Base-by-base conservation (phyloP, 2,888 invertebrate genomes). In the Melieria omissa region DNA sequence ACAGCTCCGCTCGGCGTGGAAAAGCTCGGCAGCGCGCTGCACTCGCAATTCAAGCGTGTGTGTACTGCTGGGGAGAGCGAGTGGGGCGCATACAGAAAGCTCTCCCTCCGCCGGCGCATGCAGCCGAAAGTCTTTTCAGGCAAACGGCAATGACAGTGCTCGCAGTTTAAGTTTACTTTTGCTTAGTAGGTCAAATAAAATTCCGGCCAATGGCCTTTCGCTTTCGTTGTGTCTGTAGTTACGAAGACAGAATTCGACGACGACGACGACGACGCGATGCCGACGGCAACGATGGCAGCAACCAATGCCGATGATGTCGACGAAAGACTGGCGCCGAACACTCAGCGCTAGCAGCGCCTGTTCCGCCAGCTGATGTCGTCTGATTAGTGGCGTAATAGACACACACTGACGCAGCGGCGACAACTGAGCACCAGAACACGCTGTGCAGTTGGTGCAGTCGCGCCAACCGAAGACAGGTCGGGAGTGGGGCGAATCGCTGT, bases 131-230 rank as follows among this genome's bases (percentile, higher is more conserved):
- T 61, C 46, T 67, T 64, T 61, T 71, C 74, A 74, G 73, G 74
- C 75, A 69, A 69, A 75, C 74, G 78, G 73, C 75, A 70, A 75
- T 76, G 77, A 74, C 76, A 77, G 72, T 71, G 64, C 60, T 54
- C 68, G 65, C 65, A 71, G 70, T 74, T 72, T 76, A 72, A 74
- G 76, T 76, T 80, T 77, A 79, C 78, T 76, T 77, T 65, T 74
- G 80, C 83, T 82, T 87, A 87, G 87, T 87, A 87, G 87, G 87
- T 87, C 87, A 87, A 85, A 76, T 84, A 85, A 85, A 85, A 86
- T 86, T 87, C 86, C 86, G 87, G 87, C 86, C 87, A 87, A 86
- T 87, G 87, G 86, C 87, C 87, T 87, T 86, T 87, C 84, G 82
- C 84, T 85, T 85, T 86, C 83, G 82, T 82, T 85, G 85, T 85